These are phyloP conservation scores for Himalopsyche phryganea DNA, from an alignment of 1,140 invertebrate species.

Conservation along the genomic window DNA sequence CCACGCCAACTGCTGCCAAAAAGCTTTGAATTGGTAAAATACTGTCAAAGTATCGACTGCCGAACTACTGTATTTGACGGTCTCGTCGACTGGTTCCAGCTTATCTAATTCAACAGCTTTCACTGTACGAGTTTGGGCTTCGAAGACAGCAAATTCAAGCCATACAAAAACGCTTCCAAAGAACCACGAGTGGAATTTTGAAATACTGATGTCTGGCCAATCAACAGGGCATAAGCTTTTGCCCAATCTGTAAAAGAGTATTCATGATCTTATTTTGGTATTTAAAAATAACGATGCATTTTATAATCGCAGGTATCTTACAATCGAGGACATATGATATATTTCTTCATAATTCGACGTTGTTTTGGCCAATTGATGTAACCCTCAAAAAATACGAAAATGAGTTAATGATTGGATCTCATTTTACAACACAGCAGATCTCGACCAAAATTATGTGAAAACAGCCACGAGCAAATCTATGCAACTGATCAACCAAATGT, in stretches of 20 bases:
- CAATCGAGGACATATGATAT: no score
- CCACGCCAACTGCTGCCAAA: constrained; percentile 91
- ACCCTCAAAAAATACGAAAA: no score
- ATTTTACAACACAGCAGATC: no score
- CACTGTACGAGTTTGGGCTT: constrained; percentile 76
- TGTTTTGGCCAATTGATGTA: no score
- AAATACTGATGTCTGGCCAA: constrained; percentile 59
- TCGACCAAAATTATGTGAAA: no score
- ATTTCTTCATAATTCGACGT: no score
- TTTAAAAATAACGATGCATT: no score
- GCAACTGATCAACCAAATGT: no score
- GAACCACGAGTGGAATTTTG: constrained; percentile 84
- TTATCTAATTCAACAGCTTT: constrained; percentile 87
- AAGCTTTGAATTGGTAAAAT: constrained; percentile 89
- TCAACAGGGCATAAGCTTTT: constrained; percentile 63
- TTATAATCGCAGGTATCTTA: no score
- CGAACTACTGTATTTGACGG: constrained; percentile 90
- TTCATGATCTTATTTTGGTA: no score
- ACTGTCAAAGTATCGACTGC: constrained; percentile 91
- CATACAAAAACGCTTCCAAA: constrained; percentile 82
- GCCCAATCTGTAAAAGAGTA: constrained; percentile 59
- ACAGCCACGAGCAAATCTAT: no score
- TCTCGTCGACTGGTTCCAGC: constrained; percentile 69
- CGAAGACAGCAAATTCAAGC: constrained; percentile 86
- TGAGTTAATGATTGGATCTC: no score